phyloP scores from a whole-genome alignment of 2,797 vertebrate genomes.

The Acanthurus tractus region DNA sequence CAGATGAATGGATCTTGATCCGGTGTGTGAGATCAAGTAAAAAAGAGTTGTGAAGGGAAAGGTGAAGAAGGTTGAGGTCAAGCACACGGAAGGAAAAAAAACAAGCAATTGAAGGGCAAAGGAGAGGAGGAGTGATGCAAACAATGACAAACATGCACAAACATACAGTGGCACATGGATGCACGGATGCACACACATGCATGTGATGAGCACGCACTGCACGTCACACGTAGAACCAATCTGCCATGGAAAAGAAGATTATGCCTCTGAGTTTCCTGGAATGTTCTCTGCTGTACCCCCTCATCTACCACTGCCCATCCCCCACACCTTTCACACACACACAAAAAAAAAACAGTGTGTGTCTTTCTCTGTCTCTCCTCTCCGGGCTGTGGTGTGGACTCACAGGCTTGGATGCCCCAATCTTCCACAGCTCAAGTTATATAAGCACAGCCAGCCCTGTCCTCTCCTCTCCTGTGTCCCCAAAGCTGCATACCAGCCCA shows the following conservation, averaged over 20 bases:
- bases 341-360: conserved; percentile 37
- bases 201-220: conserved; percentile 17
- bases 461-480: conserved; percentile 48
- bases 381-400: conserved; percentile 51
- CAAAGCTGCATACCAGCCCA: conserved; percentile 22
- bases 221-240: conserved; percentile 75
- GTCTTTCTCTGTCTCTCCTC: conserved; percentile 35
- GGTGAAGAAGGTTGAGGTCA: conserved; percentile 45
- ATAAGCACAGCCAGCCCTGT: conserved; percentile 58
- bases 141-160: conserved; percentile 49
- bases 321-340: conserved; percentile 28
- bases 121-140: conserved; percentile 38
- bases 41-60: conserved; percentile 30
- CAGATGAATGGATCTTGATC: conserved; percentile 50
- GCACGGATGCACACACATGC: background rate
- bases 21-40: conserved; percentile 44
- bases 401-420: conserved; percentile 56
- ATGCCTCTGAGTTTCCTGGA: conserved; percentile 82
- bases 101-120: conserved; percentile 25
- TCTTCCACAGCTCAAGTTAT: conserved; percentile 69
- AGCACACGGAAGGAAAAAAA: conserved; percentile 17
- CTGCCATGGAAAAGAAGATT: conserved; percentile 85
- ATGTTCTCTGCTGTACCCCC: conserved; percentile 73
- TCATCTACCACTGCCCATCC: conserved; percentile 56
- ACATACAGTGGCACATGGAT: conserved; percentile 30